Conservation (phyloP, 2,888 invertebrate species). For the Athalia rosae region DNA sequence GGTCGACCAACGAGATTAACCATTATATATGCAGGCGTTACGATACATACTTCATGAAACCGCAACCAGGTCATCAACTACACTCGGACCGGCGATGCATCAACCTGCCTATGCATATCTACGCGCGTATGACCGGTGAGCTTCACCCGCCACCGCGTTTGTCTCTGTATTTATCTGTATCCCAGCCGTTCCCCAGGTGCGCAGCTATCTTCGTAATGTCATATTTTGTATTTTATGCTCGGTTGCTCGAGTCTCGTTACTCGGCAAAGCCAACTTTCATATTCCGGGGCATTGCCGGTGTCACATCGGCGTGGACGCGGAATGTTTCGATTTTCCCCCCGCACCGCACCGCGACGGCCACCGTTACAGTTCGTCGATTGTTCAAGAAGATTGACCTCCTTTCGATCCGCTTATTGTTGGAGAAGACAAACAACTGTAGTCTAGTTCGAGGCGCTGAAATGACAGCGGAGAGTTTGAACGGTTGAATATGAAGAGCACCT, state of each 20-base stretch:
- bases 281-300: neutral
- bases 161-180: constrained; percentile 15
- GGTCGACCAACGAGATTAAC: constrained; percentile 14
- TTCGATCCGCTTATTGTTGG: constrained; percentile 39
- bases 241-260: neutral
- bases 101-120: neutral
- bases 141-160: neutral
- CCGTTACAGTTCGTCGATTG: constrained; percentile 33
- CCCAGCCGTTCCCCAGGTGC: constrained; percentile 11
- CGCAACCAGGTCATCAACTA: constrained; percentile 26
- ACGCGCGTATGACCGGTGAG: neutral
- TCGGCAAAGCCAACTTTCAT: neutral
- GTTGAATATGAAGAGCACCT: constrained; percentile 24
- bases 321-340: constrained; percentile 25
- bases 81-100: constrained; percentile 22
- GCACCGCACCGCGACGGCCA: too few relatives aligned
- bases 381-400: constrained; percentile 36
- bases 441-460: constrained; percentile 17
- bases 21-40: constrained; percentile 27
- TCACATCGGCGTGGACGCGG: neutral
- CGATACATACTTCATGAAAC: constrained; percentile 31
- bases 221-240: constrained; percentile 8
- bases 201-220: constrained; percentile 16
- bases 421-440: constrained; percentile 38
- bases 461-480: constrained; percentile 37